These are phyloP conservation scores for Progne subis DNA, from an alignment of 2,113 vertebrate species.

Conservation along the genomic window DNA sequence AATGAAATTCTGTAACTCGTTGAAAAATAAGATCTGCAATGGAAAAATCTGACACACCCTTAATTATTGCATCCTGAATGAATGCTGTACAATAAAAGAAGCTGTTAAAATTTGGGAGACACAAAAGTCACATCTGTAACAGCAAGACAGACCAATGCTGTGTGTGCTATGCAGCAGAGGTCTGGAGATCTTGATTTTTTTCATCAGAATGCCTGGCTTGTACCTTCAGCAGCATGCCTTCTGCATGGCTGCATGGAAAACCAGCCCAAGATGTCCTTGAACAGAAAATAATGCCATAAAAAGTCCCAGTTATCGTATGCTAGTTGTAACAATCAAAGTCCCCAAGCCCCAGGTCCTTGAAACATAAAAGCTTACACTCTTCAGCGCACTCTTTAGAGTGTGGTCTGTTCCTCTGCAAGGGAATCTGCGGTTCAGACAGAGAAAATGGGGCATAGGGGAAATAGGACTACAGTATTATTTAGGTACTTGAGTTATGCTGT, in stretches of 20 bases:
- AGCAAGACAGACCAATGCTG: background rate
- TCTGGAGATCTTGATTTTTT: background rate
- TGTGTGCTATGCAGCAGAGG: background rate
- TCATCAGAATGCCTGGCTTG: background rate
- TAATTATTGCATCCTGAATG: slow-evolving; percentile 17
- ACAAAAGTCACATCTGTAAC: slow-evolving; percentile 1
- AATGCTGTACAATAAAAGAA: background rate
- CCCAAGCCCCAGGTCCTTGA: background rate
- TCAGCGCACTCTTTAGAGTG: background rate
- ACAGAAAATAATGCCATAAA: background rate
- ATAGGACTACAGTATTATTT: background rate
- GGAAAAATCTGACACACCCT: slow-evolving; percentile 13
- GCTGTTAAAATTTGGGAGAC: background rate
- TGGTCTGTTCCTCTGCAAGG: background rate
- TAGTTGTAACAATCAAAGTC: background rate
- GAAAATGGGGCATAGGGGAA: background rate
- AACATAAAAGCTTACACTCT: background rate
- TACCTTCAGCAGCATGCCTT: background rate
- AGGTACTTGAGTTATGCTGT: background rate
- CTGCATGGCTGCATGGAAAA: background rate
- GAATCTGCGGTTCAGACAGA: background rate
- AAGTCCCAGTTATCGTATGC: background rate
- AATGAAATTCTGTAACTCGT: slow-evolving; percentile 6
- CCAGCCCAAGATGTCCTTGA: background rate
- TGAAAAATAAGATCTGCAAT: background rate